Evolutionary conservation across 2,797 vertebrate species (phyloP).

Genomic region (Pseudochirops corinnae): DNA sequence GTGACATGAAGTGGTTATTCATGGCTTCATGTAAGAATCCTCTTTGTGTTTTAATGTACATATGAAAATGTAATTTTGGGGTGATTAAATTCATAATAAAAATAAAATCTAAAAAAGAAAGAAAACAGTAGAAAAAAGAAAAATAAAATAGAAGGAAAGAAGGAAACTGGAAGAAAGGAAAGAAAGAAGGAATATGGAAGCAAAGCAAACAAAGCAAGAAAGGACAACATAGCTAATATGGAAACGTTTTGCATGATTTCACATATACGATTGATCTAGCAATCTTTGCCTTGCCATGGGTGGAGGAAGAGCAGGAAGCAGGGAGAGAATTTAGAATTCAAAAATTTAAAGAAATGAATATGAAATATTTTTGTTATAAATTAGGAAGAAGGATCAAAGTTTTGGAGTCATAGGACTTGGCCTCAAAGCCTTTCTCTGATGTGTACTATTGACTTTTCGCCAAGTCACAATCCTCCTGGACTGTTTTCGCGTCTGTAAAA

Average conservation of each 20-base stretch:
- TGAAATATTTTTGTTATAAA: not conserved
- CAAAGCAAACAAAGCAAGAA: not conserved
- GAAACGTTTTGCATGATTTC: not conserved
- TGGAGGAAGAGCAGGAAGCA: not conserved
- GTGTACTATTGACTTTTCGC: not conserved
- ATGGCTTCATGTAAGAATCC: too few species aligned
- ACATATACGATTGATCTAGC: not conserved
- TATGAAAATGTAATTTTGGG: too few species aligned
- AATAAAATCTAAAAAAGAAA: not conserved
- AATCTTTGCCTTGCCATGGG: not conserved
- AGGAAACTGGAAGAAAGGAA: not conserved
- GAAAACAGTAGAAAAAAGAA: not conserved
- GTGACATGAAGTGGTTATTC: too few species aligned
- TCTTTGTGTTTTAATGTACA: too few species aligned
- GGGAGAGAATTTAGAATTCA: not conserved
- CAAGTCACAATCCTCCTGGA: not conserved
- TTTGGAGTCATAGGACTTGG: not conserved
- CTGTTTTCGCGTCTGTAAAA: not conserved
- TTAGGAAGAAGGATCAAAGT: not conserved
- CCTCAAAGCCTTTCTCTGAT: not conserved
- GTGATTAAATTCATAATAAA: not conserved
- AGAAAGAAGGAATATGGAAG: too few species aligned
- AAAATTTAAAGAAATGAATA: not conserved
- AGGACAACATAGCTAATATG: not conserved
- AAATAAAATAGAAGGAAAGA: not conserved